Conservation (phyloP, 2,797 vertebrate species). For the Gambusia yucatana region DNA sequence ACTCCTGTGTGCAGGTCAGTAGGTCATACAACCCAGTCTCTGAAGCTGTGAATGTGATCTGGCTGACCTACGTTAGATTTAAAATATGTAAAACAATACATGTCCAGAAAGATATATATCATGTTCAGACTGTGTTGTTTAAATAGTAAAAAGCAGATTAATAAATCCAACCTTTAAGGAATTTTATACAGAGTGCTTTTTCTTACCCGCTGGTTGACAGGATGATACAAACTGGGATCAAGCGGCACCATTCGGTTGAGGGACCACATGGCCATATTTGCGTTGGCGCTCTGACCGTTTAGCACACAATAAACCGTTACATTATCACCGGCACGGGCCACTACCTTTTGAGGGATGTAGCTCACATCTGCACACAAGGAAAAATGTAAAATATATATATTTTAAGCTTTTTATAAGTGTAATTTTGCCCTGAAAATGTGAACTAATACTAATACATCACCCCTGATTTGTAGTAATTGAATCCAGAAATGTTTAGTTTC, state of each 20-base stretch:
- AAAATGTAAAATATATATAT: neutral
- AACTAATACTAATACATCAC: neutral
- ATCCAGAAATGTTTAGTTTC: too few species aligned
- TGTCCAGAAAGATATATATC: neutral
- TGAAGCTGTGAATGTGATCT: conserved; percentile 84
- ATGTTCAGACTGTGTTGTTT: neutral
- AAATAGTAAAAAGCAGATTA: neutral
- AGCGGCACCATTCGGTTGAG: conserved; percentile 83
- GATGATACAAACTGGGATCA: conserved; percentile 81
- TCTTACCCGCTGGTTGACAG: conserved; percentile 75
- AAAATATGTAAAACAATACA: neutral
- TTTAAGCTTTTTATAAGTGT: neutral
- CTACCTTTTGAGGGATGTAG: conserved; percentile 87
- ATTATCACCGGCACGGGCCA: conserved; percentile 83
- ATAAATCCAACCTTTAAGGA: neutral
- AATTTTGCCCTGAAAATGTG: neutral
- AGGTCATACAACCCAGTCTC: conserved; percentile 82
- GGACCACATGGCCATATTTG: conserved; percentile 85
- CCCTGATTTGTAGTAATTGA: too few species aligned
- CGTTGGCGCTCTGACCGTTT: conserved; percentile 77
- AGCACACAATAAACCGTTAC: conserved; percentile 88
- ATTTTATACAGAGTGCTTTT: neutral
- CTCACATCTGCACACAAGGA: conserved; percentile 73
- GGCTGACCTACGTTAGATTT: conserved; percentile 75
- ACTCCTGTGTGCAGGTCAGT: conserved; percentile 86